Evolutionary conservation across 2,113 vertebrate genomes (phyloP), one percentile per base, ranked within the genome.

Genomic region (Zosterops borbonicus): DNA sequence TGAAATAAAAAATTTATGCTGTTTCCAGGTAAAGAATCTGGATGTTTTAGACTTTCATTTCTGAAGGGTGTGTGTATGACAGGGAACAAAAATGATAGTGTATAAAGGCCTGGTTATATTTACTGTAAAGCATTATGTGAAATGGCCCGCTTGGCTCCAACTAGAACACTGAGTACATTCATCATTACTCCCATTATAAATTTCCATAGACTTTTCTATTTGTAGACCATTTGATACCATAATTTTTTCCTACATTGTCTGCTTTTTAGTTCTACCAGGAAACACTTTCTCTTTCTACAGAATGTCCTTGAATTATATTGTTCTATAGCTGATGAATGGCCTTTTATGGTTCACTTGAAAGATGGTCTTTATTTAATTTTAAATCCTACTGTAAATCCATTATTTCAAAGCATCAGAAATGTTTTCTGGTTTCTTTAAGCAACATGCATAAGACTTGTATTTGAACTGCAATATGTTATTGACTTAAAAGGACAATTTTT

Each of bases 111-210:
- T 92, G 68, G 85, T 92, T 92, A 46, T 93, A 69, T 94, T 96
- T 94, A 87, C 83, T 85, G 82, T 94, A 95, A 92, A 76, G 22
- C 80, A 90, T 80, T 87, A 65, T 71, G 67, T 90, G 89, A 92
- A 91, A 89, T 96, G 83, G 73, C 53, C 85, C 49, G 55, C 62
- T 96, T 96, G 75, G 41, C 63, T 94, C 28, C 81, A 85, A 71
- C 59, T 58, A 46, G 93, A 95, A 93, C 92, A 94, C 28, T 50
- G 68, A 90, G 89, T 97, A 85, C 89, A 78, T 89, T 93, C 65
- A 55, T 92, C 86, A 76, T 78, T 90, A 76, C 22, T 92, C 37
- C 81, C 47, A 95, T 88, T 92, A 85, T 90, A 90, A 42, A 84
- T 90, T 91, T 96, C 87, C 49, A 25, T 12, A 24, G 76, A 85